Base-by-base conservation (phyloP, 2,797 vertebrate genomes). In the Allobates femoralis region DNA sequence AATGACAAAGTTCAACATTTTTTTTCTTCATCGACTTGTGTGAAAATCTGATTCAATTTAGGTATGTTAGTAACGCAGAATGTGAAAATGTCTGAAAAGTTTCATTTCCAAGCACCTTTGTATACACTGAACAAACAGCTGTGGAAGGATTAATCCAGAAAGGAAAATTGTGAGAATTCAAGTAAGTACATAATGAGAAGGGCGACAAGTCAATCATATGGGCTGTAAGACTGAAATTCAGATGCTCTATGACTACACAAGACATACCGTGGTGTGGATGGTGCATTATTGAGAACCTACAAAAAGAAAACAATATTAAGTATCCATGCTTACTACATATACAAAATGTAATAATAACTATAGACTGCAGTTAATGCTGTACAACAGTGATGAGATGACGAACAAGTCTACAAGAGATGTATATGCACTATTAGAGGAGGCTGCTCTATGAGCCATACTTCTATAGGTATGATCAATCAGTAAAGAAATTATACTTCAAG, bases 211-310 rank as follows among this genome's bases (percentile, higher is more conserved):
- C n/a, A 28, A 28, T 26, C 28, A 62, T 62, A 62, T 62, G 58
- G 58, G 26, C 26, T 60, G 58, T 60, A 60, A 60, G 58, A 60
- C 6, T 21, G 21, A 23, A 8, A 60, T 26, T 60, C 23, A 60
- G 8, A 60, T 62, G 21, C n/a, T 10, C 18, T 15, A 11, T 11
- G 18, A 5, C 2, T 3, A 16, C 18, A 16, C 16, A 30, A 30
- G 5, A 66, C 62, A 66, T 66, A 66, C 62, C 62, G 15, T 66
- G 62, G 62, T 66, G 62, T 66, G 62, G 62, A 66, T 66, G 62
- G 28, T 66, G 62, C 62, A 66, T 66, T 28, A 30, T 66, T 30
- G 6, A 66, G 15, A 30, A 15, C 62, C 62, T 66, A 30, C 12
- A 30, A 66, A 3, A 66, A 66, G 62, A 66, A 30, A 30, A 16